These are phyloP conservation scores for Conus ventricosus DNA, from an alignment of 1,140 invertebrate species.

Conservation along the genomic window DNA sequence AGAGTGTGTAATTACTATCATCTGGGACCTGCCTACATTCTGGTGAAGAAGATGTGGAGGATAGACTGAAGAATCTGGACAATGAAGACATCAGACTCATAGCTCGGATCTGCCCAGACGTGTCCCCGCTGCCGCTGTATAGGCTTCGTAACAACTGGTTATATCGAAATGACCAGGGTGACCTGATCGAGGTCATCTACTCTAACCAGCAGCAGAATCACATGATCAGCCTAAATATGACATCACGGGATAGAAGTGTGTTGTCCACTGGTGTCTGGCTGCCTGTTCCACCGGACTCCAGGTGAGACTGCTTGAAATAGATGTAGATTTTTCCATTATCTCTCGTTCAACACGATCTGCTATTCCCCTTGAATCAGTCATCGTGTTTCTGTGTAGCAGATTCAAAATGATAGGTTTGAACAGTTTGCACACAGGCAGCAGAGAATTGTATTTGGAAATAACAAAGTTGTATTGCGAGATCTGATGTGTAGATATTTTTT, in stretches of 20 bases:
- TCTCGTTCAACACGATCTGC: neutral
- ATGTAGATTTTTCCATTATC: neutral
- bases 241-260: slow-evolving; percentile 51
- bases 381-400: too few relatives aligned
- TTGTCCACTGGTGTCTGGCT: slow-evolving; percentile 59
- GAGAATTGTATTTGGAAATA: too few relatives aligned
- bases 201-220: slow-evolving; percentile 43
- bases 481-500: too few relatives aligned
- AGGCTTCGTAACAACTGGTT: slow-evolving; percentile 63
- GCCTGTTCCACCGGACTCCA: slow-evolving; percentile 64
- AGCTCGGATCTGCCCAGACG: slow-evolving; percentile 60
- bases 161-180: slow-evolving; percentile 52
- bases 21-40: slow-evolving; percentile 59
- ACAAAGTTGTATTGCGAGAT: too few relatives aligned
- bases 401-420: too few relatives aligned
- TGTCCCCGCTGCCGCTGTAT: slow-evolving; percentile 55
- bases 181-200: slow-evolving; percentile 55
- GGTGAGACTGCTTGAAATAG: slow-evolving; percentile 44
- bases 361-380: too few relatives aligned
- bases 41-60: slow-evolving; percentile 56
- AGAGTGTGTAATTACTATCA: slow-evolving; percentile 60
- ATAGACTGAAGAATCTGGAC: slow-evolving; percentile 55
- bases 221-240: slow-evolving; percentile 35
- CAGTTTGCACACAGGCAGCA: too few relatives aligned
- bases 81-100: slow-evolving; percentile 56